Conservation (phyloP, 1,140 invertebrate species). For the Hetaerina americana region DNA sequence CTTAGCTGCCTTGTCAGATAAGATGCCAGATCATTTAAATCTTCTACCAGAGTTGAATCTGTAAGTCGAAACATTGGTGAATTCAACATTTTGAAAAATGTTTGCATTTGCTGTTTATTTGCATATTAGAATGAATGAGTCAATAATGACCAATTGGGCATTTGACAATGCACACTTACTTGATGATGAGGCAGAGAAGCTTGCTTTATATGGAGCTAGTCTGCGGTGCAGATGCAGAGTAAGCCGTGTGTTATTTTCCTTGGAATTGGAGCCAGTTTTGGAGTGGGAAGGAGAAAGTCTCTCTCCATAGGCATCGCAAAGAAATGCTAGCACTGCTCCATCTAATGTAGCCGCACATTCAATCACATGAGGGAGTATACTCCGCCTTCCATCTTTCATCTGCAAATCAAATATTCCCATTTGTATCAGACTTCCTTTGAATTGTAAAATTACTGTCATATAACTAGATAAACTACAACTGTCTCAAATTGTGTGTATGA, state of each 20-base stretch:
- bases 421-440: no score
- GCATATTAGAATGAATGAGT: no score
- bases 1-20: slow-evolving; percentile 36
- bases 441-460: no score
- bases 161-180: slow-evolving; percentile 22
- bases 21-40: slow-evolving; percentile 34
- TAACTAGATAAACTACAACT: no score
- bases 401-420: slow-evolving; percentile 22
- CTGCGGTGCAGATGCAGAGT: slow-evolving; percentile 49
- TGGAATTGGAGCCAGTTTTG: no score
- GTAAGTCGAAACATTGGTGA: no score
- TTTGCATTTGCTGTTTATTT: no score
- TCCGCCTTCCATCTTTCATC: slow-evolving; percentile 30
- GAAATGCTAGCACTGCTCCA: slow-evolving; percentile 39
- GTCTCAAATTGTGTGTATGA: no score
- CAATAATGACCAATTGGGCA: no score
- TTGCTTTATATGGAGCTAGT: slow-evolving; percentile 58
- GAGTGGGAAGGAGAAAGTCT: slow-evolving; percentile 20
- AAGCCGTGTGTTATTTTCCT: no score
- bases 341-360: slow-evolving; percentile 41
- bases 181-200: slow-evolving; percentile 35
- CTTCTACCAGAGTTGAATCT: slow-evolving; percentile 21
- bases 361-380: slow-evolving; percentile 28
- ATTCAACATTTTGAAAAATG: no score
- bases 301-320: slow-evolving; percentile 45